These are phyloP conservation scores for Potorous gilbertii DNA, from an alignment of 2,797 vertebrate genomes.

Conservation along the genomic window DNA sequence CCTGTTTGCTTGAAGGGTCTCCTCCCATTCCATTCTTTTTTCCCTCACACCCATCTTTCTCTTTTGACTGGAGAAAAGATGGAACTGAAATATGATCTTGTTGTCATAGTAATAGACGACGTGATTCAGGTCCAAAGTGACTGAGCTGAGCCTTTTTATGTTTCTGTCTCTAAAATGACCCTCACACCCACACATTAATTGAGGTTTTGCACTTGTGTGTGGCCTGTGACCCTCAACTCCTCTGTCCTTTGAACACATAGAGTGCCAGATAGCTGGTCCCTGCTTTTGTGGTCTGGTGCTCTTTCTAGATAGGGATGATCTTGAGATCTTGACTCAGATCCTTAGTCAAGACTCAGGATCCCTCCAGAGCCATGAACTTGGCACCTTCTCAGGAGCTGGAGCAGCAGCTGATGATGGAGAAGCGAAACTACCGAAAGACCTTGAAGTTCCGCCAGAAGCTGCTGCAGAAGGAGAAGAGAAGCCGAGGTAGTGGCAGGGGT, in stretches of 20 bases:
- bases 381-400: conserved; percentile 90
- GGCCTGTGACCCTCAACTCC: neutral
- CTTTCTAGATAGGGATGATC: neutral
- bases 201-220: too few relatives aligned
- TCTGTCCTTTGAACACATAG: neutral
- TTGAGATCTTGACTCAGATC: too few relatives aligned
- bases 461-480: conserved; percentile 91
- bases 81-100: too few relatives aligned
- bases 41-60: neutral
- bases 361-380: neutral
- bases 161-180: neutral
- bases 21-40: neutral
- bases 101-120: too few relatives aligned
- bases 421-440: conserved; percentile 94
- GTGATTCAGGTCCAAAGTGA: neutral
- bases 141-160: neutral
- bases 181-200: neutral
- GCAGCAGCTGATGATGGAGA: conserved; percentile 95
- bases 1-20: neutral
- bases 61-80: neutral
- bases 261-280: neutral
- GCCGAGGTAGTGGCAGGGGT: conserved; percentile 86
- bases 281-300: neutral
- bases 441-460: conserved; percentile 94
- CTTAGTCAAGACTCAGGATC: too few relatives aligned